Evolutionary conservation across 1,140 invertebrate species (phyloP).

Genomic region (Apis mellifera): Amel_HAv3.1 CM009931.2:6322001-6322500

Average conservation of each 20-base stretch:
- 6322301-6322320: no score
- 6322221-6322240: background rate
- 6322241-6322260: background rate
- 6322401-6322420: no score
- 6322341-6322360: no score
- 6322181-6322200: background rate
- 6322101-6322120: conserved; percentile 49
- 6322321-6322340: no score
- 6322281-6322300: no score
- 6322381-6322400: no score
- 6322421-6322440: no score
- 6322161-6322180: conserved; percentile 46
- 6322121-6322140: conserved; percentile 44
- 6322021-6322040: conserved; percentile 19
- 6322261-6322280: no score
- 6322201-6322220: no score
- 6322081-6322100: conserved; percentile 25
- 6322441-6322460: background rate
- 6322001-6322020: conserved; percentile 34
- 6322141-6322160: conserved; percentile 28
- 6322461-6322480: background rate
- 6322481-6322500: background rate
- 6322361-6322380: no score
- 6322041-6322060: conserved; percentile 39
- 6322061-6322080: conserved; percentile 31